Evolutionary conservation across 2,888 invertebrate species (phyloP).

Genomic region (Lithophane socia): DNA sequence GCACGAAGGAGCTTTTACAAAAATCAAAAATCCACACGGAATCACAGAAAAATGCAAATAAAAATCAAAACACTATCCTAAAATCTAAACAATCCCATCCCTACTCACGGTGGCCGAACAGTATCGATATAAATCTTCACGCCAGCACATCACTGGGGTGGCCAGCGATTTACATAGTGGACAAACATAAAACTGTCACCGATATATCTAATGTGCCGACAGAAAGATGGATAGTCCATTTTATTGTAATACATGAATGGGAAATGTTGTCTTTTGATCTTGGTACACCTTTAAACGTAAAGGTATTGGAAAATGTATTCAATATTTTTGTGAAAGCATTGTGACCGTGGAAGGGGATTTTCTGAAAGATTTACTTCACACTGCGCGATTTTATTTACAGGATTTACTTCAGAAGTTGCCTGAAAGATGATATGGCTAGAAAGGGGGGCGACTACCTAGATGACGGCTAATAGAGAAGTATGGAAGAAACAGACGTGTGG

Average conservation of each 20-base stretch:
- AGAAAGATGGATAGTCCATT: constrained; percentile 71
- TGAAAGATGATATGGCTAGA: too few species aligned
- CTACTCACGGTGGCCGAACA: constrained; percentile 68
- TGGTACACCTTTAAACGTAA: constrained; percentile 28
- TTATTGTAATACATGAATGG: constrained; percentile 63
- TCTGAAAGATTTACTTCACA: background rate
- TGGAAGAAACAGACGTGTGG: too few species aligned
- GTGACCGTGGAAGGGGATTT: background rate
- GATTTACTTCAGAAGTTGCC: too few species aligned
- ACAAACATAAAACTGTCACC: constrained; percentile 79
- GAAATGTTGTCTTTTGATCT: constrained; percentile 56
- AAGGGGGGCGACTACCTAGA: too few species aligned
- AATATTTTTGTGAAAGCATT: constrained; percentile 42
- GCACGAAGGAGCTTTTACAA: background rate
- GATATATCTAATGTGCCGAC: constrained; percentile 77
- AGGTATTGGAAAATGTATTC: constrained; percentile 34
- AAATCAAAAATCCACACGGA: background rate
- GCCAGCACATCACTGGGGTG: constrained; percentile 63
- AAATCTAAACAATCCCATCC: constrained; percentile 66
- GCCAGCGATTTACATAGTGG: constrained; percentile 72
- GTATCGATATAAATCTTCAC: constrained; percentile 76
- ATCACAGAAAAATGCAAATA: background rate
- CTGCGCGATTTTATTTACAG: background rate
- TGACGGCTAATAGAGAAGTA: too few species aligned
- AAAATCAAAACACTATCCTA: constrained; percentile 33